A percentile compares a stretch with the other conserved stretches of the same genome.
These are phyloP conservation scores for Tachysurus fulvidraco DNA, from an alignment of 2,113 vertebrate species.

Conservation along the genomic window DNA sequence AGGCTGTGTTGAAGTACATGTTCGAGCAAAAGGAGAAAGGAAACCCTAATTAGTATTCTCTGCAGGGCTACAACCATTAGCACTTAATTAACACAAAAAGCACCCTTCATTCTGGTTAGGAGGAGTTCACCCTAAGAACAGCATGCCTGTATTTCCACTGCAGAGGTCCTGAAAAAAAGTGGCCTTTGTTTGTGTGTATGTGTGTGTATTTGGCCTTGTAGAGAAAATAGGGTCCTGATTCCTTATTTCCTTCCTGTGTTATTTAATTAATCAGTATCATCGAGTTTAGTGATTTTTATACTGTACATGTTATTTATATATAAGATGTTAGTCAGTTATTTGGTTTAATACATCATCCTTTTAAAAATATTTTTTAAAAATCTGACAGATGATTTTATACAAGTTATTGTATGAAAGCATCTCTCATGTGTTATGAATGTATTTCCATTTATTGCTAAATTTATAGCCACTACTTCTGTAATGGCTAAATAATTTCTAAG, in stretches of 20 bases:
- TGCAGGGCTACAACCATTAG: conserved; percentile 76
- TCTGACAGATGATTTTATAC: not conserved
- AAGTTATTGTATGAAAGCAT: not conserved
- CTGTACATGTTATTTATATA: not conserved
- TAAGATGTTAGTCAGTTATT: not conserved
- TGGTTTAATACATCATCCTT: not conserved
- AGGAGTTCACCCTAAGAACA: conserved; percentile 59
- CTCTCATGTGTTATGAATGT: not conserved
- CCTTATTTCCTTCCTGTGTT: not conserved
- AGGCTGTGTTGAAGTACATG: conserved; percentile 71
- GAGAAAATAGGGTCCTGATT: conserved; percentile 26
- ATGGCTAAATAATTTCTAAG: not conserved
- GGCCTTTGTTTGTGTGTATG: conserved; percentile 34
- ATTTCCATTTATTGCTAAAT: no score
- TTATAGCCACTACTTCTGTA: not conserved
- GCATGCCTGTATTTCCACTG: conserved; percentile 61
- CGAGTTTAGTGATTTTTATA: not conserved
- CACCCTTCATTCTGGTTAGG: conserved; percentile 67
- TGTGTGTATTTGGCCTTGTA: conserved; percentile 32
- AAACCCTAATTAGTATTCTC: conserved; percentile 79
- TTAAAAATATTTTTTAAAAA: not conserved
- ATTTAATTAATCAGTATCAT: conserved; percentile 3
- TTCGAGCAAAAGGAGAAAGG: conserved; percentile 64
- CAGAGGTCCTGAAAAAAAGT: conserved; percentile 54
- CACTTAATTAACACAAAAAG: conserved; percentile 78